phyloP scores from a whole-genome alignment of 1,140 invertebrate species.

The Drosophila sulfurigaster region DNA sequence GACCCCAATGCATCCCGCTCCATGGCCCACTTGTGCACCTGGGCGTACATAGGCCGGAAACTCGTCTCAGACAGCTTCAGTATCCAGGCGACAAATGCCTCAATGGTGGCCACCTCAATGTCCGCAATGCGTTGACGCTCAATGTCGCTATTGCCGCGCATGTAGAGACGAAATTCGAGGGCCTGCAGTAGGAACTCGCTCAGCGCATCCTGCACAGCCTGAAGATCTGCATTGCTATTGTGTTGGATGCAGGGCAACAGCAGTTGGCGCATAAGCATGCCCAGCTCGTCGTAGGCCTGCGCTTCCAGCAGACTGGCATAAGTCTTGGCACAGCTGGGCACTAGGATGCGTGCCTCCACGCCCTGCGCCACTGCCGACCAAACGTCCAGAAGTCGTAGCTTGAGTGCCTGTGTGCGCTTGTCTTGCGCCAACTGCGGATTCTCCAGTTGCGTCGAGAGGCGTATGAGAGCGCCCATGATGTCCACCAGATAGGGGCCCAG shows the following conservation, averaged over 20 bases:
- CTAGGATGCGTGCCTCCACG: conserved; percentile 91
- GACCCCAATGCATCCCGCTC: conserved; percentile 85
- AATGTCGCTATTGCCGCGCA: conserved; percentile 61
- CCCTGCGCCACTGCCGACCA: conserved; percentile 89
- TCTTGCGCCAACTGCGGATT: conserved; percentile 63
- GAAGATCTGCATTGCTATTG: conserved; percentile 88
- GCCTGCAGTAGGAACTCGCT: conserved; percentile 91
- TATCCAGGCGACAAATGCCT: conserved; percentile 91
- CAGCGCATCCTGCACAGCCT: conserved; percentile 88
- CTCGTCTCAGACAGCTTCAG: conserved; percentile 94
- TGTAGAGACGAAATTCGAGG: conserved; percentile 88
- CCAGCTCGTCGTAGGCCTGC: conserved; percentile 87
- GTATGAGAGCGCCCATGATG: conserved; percentile 88
- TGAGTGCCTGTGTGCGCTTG: conserved; percentile 86
- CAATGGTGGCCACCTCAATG: conserved; percentile 90
- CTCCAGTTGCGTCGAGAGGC: conserved; percentile 64
- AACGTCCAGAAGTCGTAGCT: conserved; percentile 87
- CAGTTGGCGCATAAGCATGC: conserved; percentile 89
- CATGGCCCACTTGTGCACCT: conserved; percentile 94
- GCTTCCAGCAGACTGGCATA: conserved; percentile 88
- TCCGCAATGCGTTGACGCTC: conserved; percentile 28
- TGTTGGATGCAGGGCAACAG: conserved; percentile 89
- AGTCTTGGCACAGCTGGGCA: conserved; percentile 90
- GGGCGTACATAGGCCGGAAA: conserved; percentile 94
- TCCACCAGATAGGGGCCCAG: conserved; percentile 93